A percentile compares a stretch with the other conserved stretches of the same genome.
phyloP scores from a whole-genome alignment of 92 coral and sea anemone genomes.

The Bergia puertoricense region DNA sequence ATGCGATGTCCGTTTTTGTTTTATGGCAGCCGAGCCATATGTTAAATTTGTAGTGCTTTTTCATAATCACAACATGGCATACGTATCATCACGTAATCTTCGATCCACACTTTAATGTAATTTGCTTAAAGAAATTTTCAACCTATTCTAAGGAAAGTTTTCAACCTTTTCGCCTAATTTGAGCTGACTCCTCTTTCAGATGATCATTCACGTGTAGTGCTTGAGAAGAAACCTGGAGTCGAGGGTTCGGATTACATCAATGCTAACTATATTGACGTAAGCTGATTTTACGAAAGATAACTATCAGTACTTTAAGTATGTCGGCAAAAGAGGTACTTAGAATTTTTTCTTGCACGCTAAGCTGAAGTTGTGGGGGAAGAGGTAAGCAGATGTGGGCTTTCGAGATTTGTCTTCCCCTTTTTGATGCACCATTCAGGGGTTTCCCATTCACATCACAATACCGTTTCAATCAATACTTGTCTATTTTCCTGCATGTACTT shows the following conservation, averaged over 20 bases:
- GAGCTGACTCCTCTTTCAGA: conserved; percentile 40
- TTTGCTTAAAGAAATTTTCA: too few species aligned
- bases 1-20: too few species aligned
- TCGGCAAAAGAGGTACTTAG: too few species aligned
- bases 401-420: neutral
- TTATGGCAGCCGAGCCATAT: too few species aligned
- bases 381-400: too few species aligned
- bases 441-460: neutral
- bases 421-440: neutral
- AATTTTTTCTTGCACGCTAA: neutral
- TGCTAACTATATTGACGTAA: conserved; percentile 75
- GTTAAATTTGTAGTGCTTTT: too few species aligned
- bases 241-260: conserved; percentile 77
- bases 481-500: too few species aligned
- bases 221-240: conserved; percentile 36
- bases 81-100: too few species aligned
- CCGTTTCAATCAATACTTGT: neutral
- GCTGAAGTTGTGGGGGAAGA: too few species aligned
- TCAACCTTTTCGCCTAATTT: neutral
- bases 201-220: conserved; percentile 70
- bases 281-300: neutral
- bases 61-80: too few species aligned
- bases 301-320: conserved; percentile 11
- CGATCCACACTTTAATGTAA: too few species aligned
- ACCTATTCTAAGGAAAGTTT: neutral